Evolutionary conservation across 2,113 vertebrate genomes (phyloP).

Genomic region (Neodontobutis hainanensis): DNA sequence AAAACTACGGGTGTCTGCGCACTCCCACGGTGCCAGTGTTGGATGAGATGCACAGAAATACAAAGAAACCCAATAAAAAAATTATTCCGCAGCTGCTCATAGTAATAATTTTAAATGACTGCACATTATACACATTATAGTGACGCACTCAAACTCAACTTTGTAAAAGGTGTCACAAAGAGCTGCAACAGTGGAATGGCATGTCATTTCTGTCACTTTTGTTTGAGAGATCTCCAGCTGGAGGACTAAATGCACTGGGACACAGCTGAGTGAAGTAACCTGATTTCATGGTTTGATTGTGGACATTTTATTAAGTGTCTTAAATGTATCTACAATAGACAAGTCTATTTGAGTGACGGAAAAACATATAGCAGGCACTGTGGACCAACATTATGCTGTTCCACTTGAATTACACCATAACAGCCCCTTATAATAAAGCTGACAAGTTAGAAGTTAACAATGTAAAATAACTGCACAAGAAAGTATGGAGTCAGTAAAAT

Average conservation of each 20-base stretch:
- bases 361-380: background rate
- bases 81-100: too few relatives aligned
- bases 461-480: conserved; percentile 5
- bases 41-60: background rate
- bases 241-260: too few relatives aligned
- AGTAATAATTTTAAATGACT: too few relatives aligned
- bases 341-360: background rate
- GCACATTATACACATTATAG: too few relatives aligned
- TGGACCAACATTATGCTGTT: conserved; percentile 6
- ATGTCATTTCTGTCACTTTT: too few relatives aligned
- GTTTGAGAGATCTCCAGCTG: too few relatives aligned
- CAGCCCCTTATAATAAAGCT: conserved; percentile 1
- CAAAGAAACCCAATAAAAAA: too few relatives aligned
- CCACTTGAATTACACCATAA: conserved; percentile 8
- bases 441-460: conserved; percentile 34
- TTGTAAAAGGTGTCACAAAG: too few relatives aligned
- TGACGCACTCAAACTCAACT: too few relatives aligned
- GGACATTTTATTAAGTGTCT: background rate
- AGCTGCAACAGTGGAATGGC: too few relatives aligned
- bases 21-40: too few relatives aligned
- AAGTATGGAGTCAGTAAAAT: conserved; percentile 41
- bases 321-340: background rate
- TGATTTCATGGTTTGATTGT: background rate
- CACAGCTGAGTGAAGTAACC: background rate
- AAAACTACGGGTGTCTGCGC: background rate